Percentiles rank a stretch among this genome's conserved stretches.
These are phyloP conservation scores for Hapalemur alaotrensis DNA, from an alignment of 2,797 vertebrate species.

Conservation along the genomic window DNA sequence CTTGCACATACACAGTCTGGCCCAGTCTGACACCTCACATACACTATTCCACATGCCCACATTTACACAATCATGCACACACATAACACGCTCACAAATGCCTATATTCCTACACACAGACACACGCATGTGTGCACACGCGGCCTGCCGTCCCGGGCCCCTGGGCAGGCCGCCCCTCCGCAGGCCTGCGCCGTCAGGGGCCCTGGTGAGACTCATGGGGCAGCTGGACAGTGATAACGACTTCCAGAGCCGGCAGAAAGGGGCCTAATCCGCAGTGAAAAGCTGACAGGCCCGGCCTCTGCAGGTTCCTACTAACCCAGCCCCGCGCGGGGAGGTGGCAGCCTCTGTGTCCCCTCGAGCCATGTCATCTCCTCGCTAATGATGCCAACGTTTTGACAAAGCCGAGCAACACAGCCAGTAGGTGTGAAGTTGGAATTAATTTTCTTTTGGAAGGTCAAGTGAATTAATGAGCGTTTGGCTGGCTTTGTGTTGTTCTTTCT, in stretches of 20 bases:
- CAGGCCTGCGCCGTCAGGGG: slow-evolving; percentile 82
- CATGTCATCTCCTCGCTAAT: slow-evolving; percentile 85
- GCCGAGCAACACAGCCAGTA: slow-evolving; percentile 83
- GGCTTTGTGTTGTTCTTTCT: slow-evolving; percentile 13
- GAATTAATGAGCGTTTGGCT: slow-evolving; percentile 83
- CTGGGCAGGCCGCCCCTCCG: slow-evolving; percentile 70
- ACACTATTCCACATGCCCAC: no score
- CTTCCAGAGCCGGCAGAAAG: slow-evolving; percentile 85
- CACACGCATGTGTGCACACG: neutral
- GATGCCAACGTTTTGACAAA: slow-evolving; percentile 87
- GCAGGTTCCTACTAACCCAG: slow-evolving; percentile 82
- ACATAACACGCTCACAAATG: neutral
- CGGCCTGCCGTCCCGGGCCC: slow-evolving; percentile 55
- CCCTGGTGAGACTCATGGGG: slow-evolving; percentile 80
- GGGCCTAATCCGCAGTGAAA: slow-evolving; percentile 95
- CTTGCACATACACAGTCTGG: neutral
- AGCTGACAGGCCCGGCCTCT: slow-evolving; percentile 90
- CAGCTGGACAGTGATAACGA: slow-evolving; percentile 81
- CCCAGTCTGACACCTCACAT: neutral
- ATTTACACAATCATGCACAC: neutral
- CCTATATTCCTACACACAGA: neutral
- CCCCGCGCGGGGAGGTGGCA: slow-evolving; percentile 83
- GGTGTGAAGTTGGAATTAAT: slow-evolving; percentile 88
- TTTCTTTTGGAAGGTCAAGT: slow-evolving; percentile 85
- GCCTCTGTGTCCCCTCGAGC: slow-evolving; percentile 85